phyloP scores from a whole-genome alignment of 2,888 invertebrate species.

The Dinocampus coccinellae region DNA sequence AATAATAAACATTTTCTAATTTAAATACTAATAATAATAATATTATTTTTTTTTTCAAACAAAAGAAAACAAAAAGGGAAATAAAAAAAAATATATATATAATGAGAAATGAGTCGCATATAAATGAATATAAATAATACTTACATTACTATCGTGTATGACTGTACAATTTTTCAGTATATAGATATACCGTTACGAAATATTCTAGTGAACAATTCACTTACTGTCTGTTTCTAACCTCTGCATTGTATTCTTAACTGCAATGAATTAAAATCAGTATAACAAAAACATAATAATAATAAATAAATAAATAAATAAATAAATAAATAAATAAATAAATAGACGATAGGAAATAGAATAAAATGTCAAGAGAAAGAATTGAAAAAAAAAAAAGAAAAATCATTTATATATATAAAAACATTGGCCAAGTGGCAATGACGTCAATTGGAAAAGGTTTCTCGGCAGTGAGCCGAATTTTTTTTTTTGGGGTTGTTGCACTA shows the following conservation, averaged over 20 bases:
- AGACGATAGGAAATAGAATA: constrained; percentile 30
- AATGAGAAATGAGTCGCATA: not conserved
- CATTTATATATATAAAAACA: too few relatives aligned
- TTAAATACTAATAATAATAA: too few relatives aligned
- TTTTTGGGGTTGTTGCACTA: constrained; percentile 32
- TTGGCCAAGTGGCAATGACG: constrained; percentile 59
- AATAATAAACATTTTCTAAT: too few relatives aligned
- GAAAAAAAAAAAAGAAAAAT: constrained; percentile 28
- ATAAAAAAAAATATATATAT: not conserved
- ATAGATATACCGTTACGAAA: constrained; percentile 27
- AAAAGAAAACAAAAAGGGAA: too few relatives aligned
- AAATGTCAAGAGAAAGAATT: too few relatives aligned
- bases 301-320: too few relatives aligned
- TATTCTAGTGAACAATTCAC: not conserved
- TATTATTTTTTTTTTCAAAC: too few relatives aligned
- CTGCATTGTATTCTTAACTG: too few relatives aligned
- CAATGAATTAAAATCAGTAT: too few relatives aligned
- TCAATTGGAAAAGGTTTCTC: constrained; percentile 68
- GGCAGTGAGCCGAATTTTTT: constrained; percentile 44
- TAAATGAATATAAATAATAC: not conserved
- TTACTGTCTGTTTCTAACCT: too few relatives aligned
- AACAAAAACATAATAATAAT: too few relatives aligned
- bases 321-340: too few relatives aligned
- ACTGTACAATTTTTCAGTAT: not conserved
- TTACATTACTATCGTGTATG: not conserved